Base-by-base conservation (phyloP, 2,888 invertebrate species). In the Oligia latruncula region DNA sequence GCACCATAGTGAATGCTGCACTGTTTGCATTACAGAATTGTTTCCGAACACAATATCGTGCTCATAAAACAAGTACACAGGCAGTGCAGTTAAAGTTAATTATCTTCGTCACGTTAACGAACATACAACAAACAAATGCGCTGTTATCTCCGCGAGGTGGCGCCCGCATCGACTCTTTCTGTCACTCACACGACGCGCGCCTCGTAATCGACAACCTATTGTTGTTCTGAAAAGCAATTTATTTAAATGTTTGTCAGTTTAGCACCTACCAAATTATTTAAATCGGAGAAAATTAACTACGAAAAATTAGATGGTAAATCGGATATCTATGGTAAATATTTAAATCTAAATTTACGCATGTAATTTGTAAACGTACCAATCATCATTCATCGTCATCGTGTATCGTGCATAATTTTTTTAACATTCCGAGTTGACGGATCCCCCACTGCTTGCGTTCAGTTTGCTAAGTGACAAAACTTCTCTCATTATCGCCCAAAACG, bases 141-240 rank as follows among this genome's bases (percentile, higher is more conserved):
- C 71, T 74, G 71, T 64, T 71, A 87, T 85, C 70, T 81, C 64
- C 71, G 43, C 55, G 20, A 73, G 74, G 65, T 74, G 80, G 75
- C 60, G 74, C 89, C 79, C 82, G 86, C 78, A 83, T 87, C 74
- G 20, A 74, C 65, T 73, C 80, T 84, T 72, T 81, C 64, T 68
- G 84, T 65, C 73, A 71, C n/a, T 72, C 78, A 81, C 73, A 77
- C 65, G 66, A 58, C n/a, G 60, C 67, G 13, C 9, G 67, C n/a
- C 64, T 46, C 67, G 17, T 35, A 58, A 71, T 71, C 49, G 43
- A 46, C 35, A 52, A 29, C 65, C 66, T 71, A 77, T 80, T 78
- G 77, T 84, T 78, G 13, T 66, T 29, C 35, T 52, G 43, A 43
- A 83, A 70, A 65, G 35, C 49, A 20, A 70, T 71, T 58, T 11